Evolutionary conservation across 2,888 invertebrate genomes (phyloP).

Genomic region (Limenitis camilla): DNA sequence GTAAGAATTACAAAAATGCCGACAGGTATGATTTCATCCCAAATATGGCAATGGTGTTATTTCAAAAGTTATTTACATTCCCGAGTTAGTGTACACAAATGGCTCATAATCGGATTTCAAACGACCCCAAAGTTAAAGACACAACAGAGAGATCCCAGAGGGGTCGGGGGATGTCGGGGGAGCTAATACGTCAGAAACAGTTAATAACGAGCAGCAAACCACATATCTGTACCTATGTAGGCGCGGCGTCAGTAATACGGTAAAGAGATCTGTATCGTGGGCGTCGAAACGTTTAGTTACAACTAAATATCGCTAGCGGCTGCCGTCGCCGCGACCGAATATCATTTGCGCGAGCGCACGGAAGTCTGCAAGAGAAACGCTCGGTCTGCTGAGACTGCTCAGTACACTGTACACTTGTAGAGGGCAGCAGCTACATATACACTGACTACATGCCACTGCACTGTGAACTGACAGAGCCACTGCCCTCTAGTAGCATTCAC

Average conservation of each 20-base stretch:
- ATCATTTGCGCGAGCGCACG: slow-evolving; percentile 83
- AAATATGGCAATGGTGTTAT: too few species aligned
- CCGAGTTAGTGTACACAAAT: neutral
- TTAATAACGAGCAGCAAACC: slow-evolving; percentile 73
- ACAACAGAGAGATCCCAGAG: slow-evolving; percentile 44
- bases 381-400: slow-evolving; percentile 39
- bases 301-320: slow-evolving; percentile 53
- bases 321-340: slow-evolving; percentile 77
- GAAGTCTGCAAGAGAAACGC: slow-evolving; percentile 82
- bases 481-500: neutral
- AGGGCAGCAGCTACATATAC: slow-evolving; percentile 37
- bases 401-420: neutral
- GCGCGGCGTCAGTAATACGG: slow-evolving; percentile 46
- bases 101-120: slow-evolving; percentile 28
- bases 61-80: neutral
- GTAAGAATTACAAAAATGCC: too few species aligned
- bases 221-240: slow-evolving; percentile 63
- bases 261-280: slow-evolving; percentile 60
- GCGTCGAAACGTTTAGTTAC: slow-evolving; percentile 59
- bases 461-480: neutral
- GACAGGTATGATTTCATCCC: too few species aligned
- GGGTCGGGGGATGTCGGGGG: slow-evolving; percentile 36
- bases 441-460: neutral
- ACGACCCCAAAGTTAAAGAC: slow-evolving; percentile 33
- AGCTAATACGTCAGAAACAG: slow-evolving; percentile 56